These are phyloP conservation scores for Pogonomyrmex barbatus DNA, from an alignment of 1,140 invertebrate species.

Conservation along the genomic window DNA sequence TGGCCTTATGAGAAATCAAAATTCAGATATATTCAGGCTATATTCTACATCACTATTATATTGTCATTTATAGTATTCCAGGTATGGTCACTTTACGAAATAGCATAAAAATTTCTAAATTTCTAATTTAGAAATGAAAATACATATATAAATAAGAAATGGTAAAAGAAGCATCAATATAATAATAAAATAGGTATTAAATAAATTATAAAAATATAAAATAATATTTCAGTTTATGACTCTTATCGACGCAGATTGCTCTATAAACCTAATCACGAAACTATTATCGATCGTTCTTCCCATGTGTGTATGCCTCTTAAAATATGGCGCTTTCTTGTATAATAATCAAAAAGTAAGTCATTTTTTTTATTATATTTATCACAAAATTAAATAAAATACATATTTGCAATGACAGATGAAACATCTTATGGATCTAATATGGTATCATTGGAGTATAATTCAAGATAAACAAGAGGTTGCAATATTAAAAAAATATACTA, in stretches of 20 bases:
- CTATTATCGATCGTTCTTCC: slow-evolving; percentile 37
- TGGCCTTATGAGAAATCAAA: slow-evolving; percentile 23
- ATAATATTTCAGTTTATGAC: slow-evolving; percentile 20
- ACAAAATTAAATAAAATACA: not conserved
- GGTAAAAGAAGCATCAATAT: not conserved
- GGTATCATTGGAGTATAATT: slow-evolving; percentile 16
- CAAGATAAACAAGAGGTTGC: slow-evolving; percentile 18
- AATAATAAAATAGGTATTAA: not conserved
- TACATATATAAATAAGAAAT: not conserved
- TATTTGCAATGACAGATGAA: slow-evolving; percentile 5
- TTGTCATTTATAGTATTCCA: slow-evolving; percentile 17
- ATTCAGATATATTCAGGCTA: not conserved
- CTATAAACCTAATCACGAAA: slow-evolving; percentile 23
- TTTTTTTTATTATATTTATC: not conserved
- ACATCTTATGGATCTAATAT: slow-evolving; percentile 17
- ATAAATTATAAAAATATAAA: not conserved
- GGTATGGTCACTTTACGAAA: not conserved
- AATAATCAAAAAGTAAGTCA: slow-evolving; percentile 5
- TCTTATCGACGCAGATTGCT: not conserved
- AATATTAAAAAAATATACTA: slow-evolving; percentile 28
- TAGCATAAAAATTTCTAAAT: not conserved
- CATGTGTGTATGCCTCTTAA: not conserved
- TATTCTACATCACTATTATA: not conserved
- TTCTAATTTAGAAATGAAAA: slow-evolving; percentile 11
- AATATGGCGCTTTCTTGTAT: slow-evolving; percentile 18